Evolutionary conservation across 2,797 vertebrate species (phyloP), one percentile per base, ranked within the genome.

Genomic region (Numenius phaeopus): DNA sequence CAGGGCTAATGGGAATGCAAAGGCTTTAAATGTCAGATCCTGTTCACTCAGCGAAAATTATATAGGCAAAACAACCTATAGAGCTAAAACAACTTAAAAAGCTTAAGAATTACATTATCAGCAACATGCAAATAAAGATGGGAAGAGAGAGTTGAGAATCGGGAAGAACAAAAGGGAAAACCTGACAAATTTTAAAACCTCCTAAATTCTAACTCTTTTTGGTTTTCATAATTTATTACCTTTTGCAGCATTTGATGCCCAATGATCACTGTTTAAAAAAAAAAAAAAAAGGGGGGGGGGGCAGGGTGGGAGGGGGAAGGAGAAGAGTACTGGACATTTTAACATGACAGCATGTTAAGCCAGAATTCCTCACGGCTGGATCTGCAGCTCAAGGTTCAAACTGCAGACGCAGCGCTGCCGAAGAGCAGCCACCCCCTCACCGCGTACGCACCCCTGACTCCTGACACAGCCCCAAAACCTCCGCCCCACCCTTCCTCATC

Each of bases 401-500:
- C 24, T n/a, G 24, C 29, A 89, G 2, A 29, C 0, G 2, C 18
- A 64, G 30, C 4, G 20, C 0, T 52, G 47, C 34, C 47, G 34
- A 90, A 67, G 10, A 61, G 32, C 52, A 77, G 40, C 26, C 64
- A 85, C 8, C 22, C 37, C 37, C 87, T 37, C 22, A 32, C 17
- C 1, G 2, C 40, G 50, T 4, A 73, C 0, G 5, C 14, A 52
- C 13, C 64, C 32, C 37, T 52, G 46, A 58, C 30, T 47, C 42
- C 58, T 89, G 62, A 84, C 73, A 79, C 46, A 73, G 62, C 13
- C 75, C 49, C 69, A 88, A 90, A 95, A 65, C 50, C 34, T 65
- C 73, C 30, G 54, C 42, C 46, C 39, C 66, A 91, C 80, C 76
- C 65, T 81, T 81, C 58, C 69, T 90, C 69, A 81, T 55, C 69